A percentile compares a stretch with the other conserved stretches of the same genome.
These are phyloP conservation scores for Catostomus latipinnis DNA, from an alignment of 2,797 vertebrate species.

Conservation along the genomic window DNA sequence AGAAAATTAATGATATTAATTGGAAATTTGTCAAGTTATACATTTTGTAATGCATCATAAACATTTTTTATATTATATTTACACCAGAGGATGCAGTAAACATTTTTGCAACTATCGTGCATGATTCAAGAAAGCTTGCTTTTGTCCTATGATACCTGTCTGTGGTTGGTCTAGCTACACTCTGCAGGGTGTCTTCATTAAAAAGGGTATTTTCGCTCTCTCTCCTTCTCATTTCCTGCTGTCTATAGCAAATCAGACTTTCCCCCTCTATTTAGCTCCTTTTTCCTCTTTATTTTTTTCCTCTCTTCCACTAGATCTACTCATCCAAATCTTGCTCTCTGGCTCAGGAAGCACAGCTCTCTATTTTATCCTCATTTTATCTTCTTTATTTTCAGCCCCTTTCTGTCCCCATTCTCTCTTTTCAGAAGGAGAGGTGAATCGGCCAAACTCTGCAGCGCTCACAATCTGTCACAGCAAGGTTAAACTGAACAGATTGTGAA, in stretches of 20 bases:
- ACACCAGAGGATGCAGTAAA: neutral
- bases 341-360: neutral
- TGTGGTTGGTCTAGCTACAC: slow-evolving; percentile 1
- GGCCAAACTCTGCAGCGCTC: too few species aligned
- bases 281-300: neutral
- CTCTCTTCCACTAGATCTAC: neutral
- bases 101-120: neutral
- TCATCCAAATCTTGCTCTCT: slow-evolving; percentile 22
- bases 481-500: neutral
- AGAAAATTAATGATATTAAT: neutral
- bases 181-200: slow-evolving; percentile 16
- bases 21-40: neutral
- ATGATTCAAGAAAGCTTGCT: neutral
- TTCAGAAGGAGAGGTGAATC: neutral
- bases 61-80: neutral
- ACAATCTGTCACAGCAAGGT: neutral
- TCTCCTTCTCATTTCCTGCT: neutral
- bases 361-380: neutral
- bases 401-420: neutral
- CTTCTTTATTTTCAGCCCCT: neutral
- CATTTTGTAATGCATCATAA: too few species aligned
- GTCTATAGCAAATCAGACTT: neutral
- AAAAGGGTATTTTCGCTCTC: neutral
- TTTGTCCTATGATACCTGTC: neutral
- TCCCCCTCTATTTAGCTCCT: neutral